Percentiles rank a stretch among this genome's conserved stretches.
phyloP scores from a whole-genome alignment of 2,113 vertebrate species.

The Psophia crepitans region DNA sequence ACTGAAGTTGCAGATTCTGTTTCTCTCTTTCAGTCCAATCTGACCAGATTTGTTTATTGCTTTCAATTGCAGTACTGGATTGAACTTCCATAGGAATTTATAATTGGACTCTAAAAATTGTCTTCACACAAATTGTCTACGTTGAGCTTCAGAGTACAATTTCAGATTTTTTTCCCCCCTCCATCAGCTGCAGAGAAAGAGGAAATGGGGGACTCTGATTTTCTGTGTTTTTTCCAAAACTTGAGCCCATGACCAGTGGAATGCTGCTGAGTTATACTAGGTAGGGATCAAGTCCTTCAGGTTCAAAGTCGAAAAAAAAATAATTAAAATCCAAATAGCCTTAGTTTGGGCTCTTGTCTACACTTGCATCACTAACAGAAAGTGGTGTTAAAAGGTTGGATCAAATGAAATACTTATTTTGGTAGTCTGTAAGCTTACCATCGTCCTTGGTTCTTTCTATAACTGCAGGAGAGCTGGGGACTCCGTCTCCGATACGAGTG shows the following conservation, averaged over 20 bases:
- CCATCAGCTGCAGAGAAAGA: background rate
- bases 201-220: background rate
- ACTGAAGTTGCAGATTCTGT: background rate
- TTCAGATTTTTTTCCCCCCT: background rate
- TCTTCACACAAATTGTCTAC: constrained; percentile 27
- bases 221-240: background rate
- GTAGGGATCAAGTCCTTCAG: background rate
- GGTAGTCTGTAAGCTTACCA: constrained; percentile 67
- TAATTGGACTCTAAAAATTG: constrained; percentile 49
- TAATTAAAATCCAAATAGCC: background rate
- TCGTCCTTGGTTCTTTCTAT: constrained; percentile 89
- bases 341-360: background rate
- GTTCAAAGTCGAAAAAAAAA: background rate
- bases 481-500: constrained; percentile 87
- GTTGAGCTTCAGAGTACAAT: background rate
- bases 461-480: constrained; percentile 78
- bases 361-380: background rate
- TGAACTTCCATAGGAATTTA: constrained; percentile 31
- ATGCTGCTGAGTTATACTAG: background rate
- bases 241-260: background rate
- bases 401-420: background rate
- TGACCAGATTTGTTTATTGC: background rate
- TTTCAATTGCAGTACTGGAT: background rate
- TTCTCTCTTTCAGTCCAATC: background rate
- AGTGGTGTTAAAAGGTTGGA: background rate